Percentiles rank a stretch among this genome's conserved stretches.
phyloP scores from a whole-genome alignment of 2,797 vertebrate genomes.

The Acomys russatus region DNA sequence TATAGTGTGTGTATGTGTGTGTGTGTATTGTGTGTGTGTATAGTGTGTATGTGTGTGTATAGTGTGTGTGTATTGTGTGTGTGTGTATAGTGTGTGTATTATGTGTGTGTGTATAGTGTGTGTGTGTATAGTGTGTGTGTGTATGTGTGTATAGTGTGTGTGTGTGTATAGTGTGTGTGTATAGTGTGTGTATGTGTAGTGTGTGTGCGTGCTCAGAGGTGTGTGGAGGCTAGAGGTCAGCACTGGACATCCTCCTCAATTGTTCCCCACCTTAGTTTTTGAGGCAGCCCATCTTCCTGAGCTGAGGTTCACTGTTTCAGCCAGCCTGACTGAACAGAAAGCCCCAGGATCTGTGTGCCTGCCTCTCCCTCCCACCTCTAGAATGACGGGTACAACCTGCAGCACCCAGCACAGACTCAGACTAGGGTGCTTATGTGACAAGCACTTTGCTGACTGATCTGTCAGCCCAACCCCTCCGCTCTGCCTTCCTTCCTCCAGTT shows the following conservation, averaged over 20 bases:
- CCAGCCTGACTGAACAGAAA: background rate
- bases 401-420: background rate
- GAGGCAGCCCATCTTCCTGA: background rate
- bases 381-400: background rate
- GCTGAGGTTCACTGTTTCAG: background rate
- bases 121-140: background rate
- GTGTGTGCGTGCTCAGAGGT: too few relatives aligned
- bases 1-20: background rate
- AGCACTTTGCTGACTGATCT: background rate
- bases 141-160: fast-evolving
- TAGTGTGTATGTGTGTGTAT: background rate
- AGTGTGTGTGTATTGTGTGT: background rate
- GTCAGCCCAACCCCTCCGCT: background rate
- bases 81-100: background rate
- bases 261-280: background rate
- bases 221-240: background rate
- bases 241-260: background rate
- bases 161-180: too few relatives aligned
- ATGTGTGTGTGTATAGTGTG: fast-evolving
- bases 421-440: background rate
- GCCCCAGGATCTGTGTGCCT: background rate
- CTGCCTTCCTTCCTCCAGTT: background rate
- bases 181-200: background rate
- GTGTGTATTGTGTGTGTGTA: too few relatives aligned
- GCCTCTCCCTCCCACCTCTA: background rate